phyloP scores from a whole-genome alignment of 1,140 invertebrate genomes.

The Sarcophaga peregrina region DNA sequence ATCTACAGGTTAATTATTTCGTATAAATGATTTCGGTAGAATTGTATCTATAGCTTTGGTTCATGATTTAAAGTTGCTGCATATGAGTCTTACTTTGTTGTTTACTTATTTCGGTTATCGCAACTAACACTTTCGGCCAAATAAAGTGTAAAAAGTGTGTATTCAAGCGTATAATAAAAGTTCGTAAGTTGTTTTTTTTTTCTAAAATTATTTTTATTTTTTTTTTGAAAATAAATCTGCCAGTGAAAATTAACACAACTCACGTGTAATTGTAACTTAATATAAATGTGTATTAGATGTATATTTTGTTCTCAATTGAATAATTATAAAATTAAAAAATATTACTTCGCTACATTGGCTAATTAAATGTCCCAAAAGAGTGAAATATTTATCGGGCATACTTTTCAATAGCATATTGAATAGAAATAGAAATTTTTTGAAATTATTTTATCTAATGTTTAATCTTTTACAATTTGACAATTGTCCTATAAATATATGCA shows the following conservation, averaged over 20 bases:
- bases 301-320: neutral
- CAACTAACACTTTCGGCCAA: neutral
- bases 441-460: no score
- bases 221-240: no score
- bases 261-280: neutral
- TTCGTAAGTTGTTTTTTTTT: neutral
- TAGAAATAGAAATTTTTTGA: no score
- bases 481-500: no score
- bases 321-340: neutral
- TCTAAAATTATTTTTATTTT: no score
- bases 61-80: neutral
- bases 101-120: neutral
- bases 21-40: neutral
- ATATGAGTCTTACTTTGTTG: neutral
- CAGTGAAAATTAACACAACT: neutral
- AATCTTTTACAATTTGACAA: no score
- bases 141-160: neutral
- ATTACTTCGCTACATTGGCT: no score
- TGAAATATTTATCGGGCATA: no score
- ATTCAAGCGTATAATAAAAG: neutral
- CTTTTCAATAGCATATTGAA: no score
- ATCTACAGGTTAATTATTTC: conserved; percentile 23
- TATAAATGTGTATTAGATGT: neutral
- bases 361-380: no score
- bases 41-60: neutral